phyloP scores from a whole-genome alignment of 2,888 invertebrate genomes.

The Protodeltote pygarga region DNA sequence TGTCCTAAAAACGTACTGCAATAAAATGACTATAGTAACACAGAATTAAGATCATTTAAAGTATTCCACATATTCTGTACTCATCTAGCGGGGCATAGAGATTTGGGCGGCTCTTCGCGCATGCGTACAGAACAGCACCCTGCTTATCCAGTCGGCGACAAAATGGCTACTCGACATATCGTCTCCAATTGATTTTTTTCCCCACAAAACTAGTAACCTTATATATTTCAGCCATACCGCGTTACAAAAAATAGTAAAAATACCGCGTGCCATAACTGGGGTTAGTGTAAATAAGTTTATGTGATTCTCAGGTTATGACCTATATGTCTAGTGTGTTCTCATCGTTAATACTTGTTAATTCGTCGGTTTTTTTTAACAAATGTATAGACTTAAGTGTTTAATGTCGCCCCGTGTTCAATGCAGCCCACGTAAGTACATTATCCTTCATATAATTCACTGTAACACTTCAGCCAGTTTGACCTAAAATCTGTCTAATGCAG shows the following conservation, averaged over 20 bases:
- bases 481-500: conserved; percentile 77
- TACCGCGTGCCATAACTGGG: conserved; percentile 36
- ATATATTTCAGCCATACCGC: conserved; percentile 46
- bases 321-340: conserved; percentile 36
- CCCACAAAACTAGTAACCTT: conserved; percentile 61
- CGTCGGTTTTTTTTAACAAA: conserved; percentile 52
- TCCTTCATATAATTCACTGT: conserved; percentile 48
- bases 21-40: conserved; percentile 29
- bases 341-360: conserved; percentile 44
- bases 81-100: conserved; percentile 46
- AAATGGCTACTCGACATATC: conserved; percentile 74
- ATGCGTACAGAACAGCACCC: conserved; percentile 67
- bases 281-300: conserved; percentile 45
- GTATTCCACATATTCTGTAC: conserved; percentile 26
- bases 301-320: conserved; percentile 40
- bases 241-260: conserved; percentile 50
- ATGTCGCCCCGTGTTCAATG: conserved; percentile 30
- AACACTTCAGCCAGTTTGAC: conserved; percentile 61
- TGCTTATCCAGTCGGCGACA: conserved; percentile 68
- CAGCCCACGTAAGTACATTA: conserved; percentile 52
- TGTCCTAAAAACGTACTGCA: not conserved
- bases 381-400: conserved; percentile 53
- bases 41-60: conserved; percentile 27
- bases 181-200: conserved; percentile 81
- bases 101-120: conserved; percentile 67